Evolutionary conservation across 2,797 vertebrate species (phyloP).

Genomic region (Staurois parvus): DNA sequence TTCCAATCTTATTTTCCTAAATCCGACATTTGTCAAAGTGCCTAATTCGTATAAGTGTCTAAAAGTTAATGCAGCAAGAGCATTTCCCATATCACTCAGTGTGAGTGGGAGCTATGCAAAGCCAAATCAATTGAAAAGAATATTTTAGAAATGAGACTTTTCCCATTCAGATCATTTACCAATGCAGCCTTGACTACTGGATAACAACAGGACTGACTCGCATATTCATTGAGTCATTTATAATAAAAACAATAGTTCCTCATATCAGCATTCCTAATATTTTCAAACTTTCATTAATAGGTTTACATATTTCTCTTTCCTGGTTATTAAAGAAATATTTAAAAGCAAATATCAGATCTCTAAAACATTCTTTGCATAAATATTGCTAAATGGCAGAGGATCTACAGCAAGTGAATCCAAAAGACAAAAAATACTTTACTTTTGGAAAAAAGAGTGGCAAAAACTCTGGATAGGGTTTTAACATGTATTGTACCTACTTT

Average conservation of each 20-base stretch:
- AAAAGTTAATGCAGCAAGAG: neutral
- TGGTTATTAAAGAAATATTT: too few relatives aligned
- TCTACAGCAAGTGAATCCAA: too few relatives aligned
- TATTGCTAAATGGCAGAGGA: too few relatives aligned
- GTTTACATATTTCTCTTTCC: too few relatives aligned
- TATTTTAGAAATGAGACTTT: neutral
- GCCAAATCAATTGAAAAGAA: neutral
- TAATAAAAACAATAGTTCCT: neutral
- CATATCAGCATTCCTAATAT: neutral
- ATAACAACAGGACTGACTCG: neutral
- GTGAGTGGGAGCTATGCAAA: neutral
- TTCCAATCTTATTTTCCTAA: neutral
- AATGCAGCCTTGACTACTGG: neutral
- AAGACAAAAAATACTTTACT: too few relatives aligned
- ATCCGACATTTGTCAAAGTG: neutral
- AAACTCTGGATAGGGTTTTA: too few relatives aligned
- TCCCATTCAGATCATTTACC: neutral
- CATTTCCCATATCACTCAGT: neutral
- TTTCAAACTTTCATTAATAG: too few relatives aligned
- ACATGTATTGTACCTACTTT: too few relatives aligned
- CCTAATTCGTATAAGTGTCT: neutral
- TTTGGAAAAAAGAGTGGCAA: too few relatives aligned
- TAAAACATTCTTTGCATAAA: too few relatives aligned
- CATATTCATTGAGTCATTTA: neutral
- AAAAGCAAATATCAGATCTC: too few relatives aligned